Evolutionary conservation across 2,888 invertebrate genomes (phyloP).

Genomic region (Xestia c-nigrum): DNA sequence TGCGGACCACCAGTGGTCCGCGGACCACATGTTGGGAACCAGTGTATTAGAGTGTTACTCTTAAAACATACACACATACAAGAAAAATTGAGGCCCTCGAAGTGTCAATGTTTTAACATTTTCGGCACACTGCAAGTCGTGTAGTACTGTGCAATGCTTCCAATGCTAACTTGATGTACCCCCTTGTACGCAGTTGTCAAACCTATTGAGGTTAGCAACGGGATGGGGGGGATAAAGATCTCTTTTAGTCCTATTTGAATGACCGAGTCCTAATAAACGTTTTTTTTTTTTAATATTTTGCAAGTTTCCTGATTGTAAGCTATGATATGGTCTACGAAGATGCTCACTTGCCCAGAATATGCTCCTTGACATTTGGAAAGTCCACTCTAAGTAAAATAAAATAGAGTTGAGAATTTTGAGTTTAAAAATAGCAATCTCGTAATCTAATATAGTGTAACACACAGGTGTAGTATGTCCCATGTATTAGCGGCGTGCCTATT

Average conservation of each 20-base stretch:
- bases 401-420: not conserved
- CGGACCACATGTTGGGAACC: too few relatives aligned
- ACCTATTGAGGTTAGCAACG: constrained; percentile 80
- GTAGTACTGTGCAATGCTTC: constrained; percentile 75
- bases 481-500: not conserved
- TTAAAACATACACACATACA: too few relatives aligned
- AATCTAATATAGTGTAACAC: not conserved
- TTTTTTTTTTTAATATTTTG: not conserved
- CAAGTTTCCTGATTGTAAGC: not conserved
- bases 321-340: not conserved
- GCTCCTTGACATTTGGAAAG: not conserved
- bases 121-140: constrained; percentile 79
- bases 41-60: too few relatives aligned
- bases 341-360: not conserved
- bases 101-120: constrained; percentile 74
- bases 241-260: not conserved
- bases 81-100: too few relatives aligned
- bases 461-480: not conserved
- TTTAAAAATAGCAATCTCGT: not conserved
- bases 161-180: constrained; percentile 78
- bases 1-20: too few relatives aligned
- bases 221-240: constrained; percentile 76
- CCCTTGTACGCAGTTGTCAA: constrained; percentile 83
- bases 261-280: not conserved
- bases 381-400: not conserved